A percentile compares a stretch with the other conserved stretches of the same genome.
These are phyloP conservation scores for Archips crataeganus DNA, from an alignment of 2,888 invertebrate species.

Conservation along the genomic window DNA sequence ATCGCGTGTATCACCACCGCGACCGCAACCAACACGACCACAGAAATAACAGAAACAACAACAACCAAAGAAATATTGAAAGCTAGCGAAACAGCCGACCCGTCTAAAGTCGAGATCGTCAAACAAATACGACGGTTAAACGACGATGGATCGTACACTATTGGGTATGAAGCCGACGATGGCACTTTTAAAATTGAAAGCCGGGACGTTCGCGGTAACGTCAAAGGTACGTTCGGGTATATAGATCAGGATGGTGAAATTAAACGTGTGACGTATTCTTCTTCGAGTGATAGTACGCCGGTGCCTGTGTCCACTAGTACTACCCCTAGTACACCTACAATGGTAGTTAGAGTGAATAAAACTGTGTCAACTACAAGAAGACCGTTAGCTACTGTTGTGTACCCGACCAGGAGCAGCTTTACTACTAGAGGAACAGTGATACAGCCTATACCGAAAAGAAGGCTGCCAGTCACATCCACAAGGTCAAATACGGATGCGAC, in stretches of 20 bases:
- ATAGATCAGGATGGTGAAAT: conserved; percentile 91
- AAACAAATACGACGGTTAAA: conserved; percentile 93
- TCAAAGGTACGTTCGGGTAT: conserved; percentile 94
- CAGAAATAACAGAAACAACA: conserved; percentile 60
- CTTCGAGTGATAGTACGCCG: conserved; percentile 81
- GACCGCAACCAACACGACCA: conserved; percentile 58
- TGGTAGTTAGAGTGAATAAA: conserved; percentile 79
- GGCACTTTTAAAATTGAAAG: conserved; percentile 95
- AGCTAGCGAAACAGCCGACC: conserved; percentile 88
- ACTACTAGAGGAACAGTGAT: conserved; percentile 87
- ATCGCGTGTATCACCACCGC: conserved; percentile 67
- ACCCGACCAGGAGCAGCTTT: conserved; percentile 83
- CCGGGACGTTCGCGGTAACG: conserved; percentile 91
- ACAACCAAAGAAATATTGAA: conserved; percentile 84
- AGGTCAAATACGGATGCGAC: conserved; percentile 63
- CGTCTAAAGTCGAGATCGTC: conserved; percentile 90
- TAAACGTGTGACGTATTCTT: conserved; percentile 91
- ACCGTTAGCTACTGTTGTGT: conserved; percentile 79
- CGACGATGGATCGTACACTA: conserved; percentile 93
- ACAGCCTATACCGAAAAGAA: conserved; percentile 87
- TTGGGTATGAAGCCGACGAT: conserved; percentile 94
- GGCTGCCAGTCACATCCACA: conserved; percentile 68
- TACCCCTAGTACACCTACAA: conserved; percentile 73
- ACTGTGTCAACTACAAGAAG: conserved; percentile 84
- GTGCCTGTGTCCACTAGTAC: conserved; percentile 66